Evolutionary conservation across 2,888 invertebrate species (phyloP).

Genomic region (Pimpla rufipes): DNA sequence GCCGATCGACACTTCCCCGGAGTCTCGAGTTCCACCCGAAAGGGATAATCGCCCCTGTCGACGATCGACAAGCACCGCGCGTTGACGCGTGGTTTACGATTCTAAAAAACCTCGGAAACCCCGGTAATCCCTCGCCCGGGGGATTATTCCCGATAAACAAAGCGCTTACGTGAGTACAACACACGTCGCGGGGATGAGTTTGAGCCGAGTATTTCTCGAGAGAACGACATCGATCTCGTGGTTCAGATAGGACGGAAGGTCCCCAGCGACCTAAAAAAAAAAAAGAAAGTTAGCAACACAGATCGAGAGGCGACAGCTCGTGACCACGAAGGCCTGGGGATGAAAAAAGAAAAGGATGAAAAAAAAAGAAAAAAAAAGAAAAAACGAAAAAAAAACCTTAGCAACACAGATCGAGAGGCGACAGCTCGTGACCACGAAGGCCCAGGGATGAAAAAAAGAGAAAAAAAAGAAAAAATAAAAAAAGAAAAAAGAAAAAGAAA

Average conservation of each 20-base stretch:
- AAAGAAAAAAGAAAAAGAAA: too few species aligned
- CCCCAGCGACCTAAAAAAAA: conserved; percentile 1
- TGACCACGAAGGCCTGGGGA: too few species aligned
- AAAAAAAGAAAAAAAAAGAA: too few species aligned
- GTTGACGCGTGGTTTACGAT: conserved; percentile 35
- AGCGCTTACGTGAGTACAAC: conserved; percentile 57
- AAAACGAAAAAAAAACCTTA: conserved; percentile 15
- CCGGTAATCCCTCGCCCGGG: conserved; percentile 74
- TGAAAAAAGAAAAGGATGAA: too few species aligned
- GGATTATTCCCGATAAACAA: conserved; percentile 80
- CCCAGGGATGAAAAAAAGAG: too few species aligned
- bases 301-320: background rate
- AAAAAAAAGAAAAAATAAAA: too few species aligned
- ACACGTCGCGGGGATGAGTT: conserved; percentile 22
- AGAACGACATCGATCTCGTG: conserved; percentile 54
- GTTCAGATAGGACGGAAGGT: conserved; percentile 51
- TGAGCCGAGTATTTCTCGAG: conserved; percentile 53
- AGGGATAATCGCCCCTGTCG: background rate
- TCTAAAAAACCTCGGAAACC: conserved; percentile 60
- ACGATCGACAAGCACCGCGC: conserved; percentile 16
- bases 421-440: background rate
- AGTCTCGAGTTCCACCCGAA: background rate
- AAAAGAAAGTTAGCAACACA: background rate
- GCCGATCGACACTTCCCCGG: background rate
- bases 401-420: background rate